Percentiles rank a stretch among this genome's conserved stretches.
These are phyloP conservation scores for Clarias gariepinus DNA, from an alignment of 2,113 vertebrate species.

Conservation along the genomic window DNA sequence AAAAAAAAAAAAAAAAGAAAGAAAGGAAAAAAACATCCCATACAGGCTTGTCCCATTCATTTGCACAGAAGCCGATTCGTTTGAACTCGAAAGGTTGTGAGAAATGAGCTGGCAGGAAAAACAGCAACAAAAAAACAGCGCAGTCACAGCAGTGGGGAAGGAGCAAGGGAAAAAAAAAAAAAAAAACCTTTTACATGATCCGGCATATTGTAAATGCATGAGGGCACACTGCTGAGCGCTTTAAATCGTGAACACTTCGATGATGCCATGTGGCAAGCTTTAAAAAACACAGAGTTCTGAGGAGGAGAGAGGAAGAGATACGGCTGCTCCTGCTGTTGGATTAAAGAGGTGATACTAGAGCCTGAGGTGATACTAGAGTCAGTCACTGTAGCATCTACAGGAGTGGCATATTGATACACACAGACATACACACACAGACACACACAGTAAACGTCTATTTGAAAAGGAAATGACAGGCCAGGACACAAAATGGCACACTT, in stretches of 20 bases:
- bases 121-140: not conserved
- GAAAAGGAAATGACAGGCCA: not conserved
- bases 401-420: not conserved
- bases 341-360: conserved; percentile 43
- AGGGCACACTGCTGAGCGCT: conserved; percentile 13
- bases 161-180: too few species aligned
- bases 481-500: not conserved
- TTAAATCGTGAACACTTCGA: conserved; percentile 30
- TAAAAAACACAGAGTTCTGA: conserved; percentile 10
- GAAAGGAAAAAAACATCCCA: too few species aligned
- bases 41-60: not conserved
- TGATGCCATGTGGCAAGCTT: conserved; percentile 23
- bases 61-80: not conserved
- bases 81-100: not conserved
- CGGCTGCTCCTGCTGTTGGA: conserved; percentile 30
- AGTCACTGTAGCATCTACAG: conserved; percentile 42
- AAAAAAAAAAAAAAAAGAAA: not conserved
- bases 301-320: conserved; percentile 5
- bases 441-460: not conserved
- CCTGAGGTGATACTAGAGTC: conserved; percentile 40
- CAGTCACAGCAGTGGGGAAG: not conserved
- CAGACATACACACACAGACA: conserved; percentile 23
- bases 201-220: conserved; percentile 12
- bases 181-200: not conserved
- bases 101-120: conserved; percentile 1